Evolutionary conservation across 2,888 invertebrate genomes (phyloP).

Genomic region (Phyllotreta striolata): DNA sequence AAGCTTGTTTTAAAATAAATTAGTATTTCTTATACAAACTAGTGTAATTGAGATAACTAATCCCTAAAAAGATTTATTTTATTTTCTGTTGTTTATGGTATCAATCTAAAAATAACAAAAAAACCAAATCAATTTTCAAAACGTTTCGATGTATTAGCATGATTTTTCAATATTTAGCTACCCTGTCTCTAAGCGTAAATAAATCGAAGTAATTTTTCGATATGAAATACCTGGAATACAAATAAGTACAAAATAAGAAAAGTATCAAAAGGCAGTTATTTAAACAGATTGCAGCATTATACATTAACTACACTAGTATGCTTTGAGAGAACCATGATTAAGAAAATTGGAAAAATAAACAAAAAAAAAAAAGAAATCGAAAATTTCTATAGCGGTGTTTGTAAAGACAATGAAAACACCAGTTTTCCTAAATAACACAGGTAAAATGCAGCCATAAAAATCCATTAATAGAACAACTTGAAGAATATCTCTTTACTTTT

Average conservation of each 20-base stretch:
- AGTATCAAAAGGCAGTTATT: too few relatives aligned
- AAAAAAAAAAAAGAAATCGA: conserved; percentile 22
- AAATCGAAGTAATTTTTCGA: too few relatives aligned
- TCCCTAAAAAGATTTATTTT: too few relatives aligned
- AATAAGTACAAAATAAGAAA: too few relatives aligned
- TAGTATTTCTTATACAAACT: conserved; percentile 3
- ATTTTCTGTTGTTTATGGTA: neutral
- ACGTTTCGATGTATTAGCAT: conserved; percentile 16
- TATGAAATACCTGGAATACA: too few relatives aligned
- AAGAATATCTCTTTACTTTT: conserved; percentile 11
- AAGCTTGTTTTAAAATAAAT: neutral
- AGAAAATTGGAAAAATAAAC: conserved; percentile 17
- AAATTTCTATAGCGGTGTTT: conserved; percentile 28
- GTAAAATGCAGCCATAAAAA: conserved; percentile 43
- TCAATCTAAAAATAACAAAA: conserved; percentile 12
- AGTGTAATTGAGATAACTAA: neutral
- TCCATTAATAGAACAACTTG: conserved; percentile 35
- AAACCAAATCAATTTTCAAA: conserved; percentile 18
- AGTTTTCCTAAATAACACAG: conserved; percentile 35
- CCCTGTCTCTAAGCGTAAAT: too few relatives aligned
- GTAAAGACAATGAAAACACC: conserved; percentile 34
- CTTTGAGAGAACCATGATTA: conserved; percentile 35
- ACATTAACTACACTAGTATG: conserved; percentile 33
- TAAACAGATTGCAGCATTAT: conserved; percentile 35
- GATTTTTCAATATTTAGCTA: conserved; percentile 8